phyloP scores from a whole-genome alignment of 2,888 invertebrate species.

The Nemoura dubitans region DNA sequence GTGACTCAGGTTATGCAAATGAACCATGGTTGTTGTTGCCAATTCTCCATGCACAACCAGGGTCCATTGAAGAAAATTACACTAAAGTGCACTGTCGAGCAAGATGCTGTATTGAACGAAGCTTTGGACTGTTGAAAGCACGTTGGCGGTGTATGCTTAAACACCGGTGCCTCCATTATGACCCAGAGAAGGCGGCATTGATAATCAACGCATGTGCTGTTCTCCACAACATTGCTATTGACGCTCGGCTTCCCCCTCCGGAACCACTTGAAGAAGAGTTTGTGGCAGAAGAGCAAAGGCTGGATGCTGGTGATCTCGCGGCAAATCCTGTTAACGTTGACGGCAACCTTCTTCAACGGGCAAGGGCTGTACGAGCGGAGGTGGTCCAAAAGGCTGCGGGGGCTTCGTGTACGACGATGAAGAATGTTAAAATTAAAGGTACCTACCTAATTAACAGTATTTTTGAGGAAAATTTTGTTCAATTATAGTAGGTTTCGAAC shows the following conservation, averaged over 20 bases:
- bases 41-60: slow-evolving; percentile 40
- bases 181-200: slow-evolving; percentile 1
- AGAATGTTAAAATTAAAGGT: background rate
- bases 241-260: background rate
- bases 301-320: slow-evolving; percentile 26
- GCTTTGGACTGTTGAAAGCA: slow-evolving; percentile 44
- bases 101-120: slow-evolving; percentile 37
- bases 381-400: background rate
- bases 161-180: slow-evolving; percentile 38
- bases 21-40: slow-evolving; percentile 46
- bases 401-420: background rate
- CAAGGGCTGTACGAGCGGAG: slow-evolving; percentile 21
- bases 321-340: slow-evolving; percentile 20
- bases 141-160: slow-evolving; percentile 43
- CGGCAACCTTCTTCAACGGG: background rate
- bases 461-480: no score
- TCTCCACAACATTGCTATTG: slow-evolving; percentile 39
- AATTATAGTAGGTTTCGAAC: no score
- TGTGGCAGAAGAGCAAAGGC: background rate
- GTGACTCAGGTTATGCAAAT: slow-evolving; percentile 45
- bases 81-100: slow-evolving; percentile 15
- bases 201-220: slow-evolving; percentile 38
- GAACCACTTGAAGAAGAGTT: background rate
- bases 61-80: slow-evolving; percentile 41
- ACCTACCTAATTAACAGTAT: no score